Evolutionary conservation across 2,888 invertebrate species (phyloP), one percentile per base, ranked within the genome.

Genomic region (Agrotis puta): DNA sequence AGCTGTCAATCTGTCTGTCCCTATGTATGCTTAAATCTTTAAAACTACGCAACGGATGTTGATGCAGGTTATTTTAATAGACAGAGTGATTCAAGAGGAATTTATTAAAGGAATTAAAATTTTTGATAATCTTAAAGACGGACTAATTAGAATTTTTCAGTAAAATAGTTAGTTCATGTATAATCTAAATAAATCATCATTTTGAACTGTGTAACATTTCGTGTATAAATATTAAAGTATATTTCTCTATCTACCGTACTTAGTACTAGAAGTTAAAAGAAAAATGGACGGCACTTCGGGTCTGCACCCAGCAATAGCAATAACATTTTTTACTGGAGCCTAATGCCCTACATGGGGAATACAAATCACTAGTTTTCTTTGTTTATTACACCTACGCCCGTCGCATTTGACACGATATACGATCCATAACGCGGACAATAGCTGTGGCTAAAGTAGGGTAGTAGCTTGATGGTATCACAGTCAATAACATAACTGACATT

Each of bases 301-400:
- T 22, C 18, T n/a, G 9, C 33, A 45, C 7, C 18, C 24, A 14
- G 13, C 22, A 59, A 7, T 6, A 62, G 47, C 59, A 57, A 56
- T 43, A 67, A 76, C 43, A 54, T 73, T 67, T 72, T 67, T 45
- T 27, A 45, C 9, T 33, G 7, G 13, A 51, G n/a, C 51, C 3
- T 62, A 64, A 70, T 79, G 47, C 63, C 43, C n/a, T 54, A 62
- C 39, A 69, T 70, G 39, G 45, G 39, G 47, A 64, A 74, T 59
- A 71, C 47, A 56, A 70, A 77, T 74, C 33, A 59, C 51, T 70
- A 61, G 47, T 62, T 64, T 70, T 70, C 53, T 53, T 64, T 70
- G 22, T 77, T 62, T 66, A 58, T 79, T 56, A 67, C 53, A 53
- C 65, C 57, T 62, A 67, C 64, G 24, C 33, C 59, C 22, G 45